Evolutionary conservation across 2,797 vertebrate genomes (phyloP), one percentile per base, ranked within the genome.

Genomic region (Steatocranus sp.): DNA sequence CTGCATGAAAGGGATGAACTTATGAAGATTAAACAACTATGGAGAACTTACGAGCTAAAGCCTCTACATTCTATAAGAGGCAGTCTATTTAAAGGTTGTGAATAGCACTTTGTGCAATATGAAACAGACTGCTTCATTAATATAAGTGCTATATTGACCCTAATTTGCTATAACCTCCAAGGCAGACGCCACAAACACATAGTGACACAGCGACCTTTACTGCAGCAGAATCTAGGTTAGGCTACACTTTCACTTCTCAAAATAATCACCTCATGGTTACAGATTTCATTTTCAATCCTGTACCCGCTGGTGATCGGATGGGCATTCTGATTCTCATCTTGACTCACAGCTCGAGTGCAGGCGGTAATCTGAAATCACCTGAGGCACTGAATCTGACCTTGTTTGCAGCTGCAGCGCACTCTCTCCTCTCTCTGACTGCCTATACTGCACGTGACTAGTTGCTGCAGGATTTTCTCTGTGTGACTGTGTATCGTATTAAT

Each of bases 351-450:
- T 10, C 11, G 34, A 84, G 54, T 4, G 51, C 81, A 83, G 75
- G 27, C 83, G 30, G 49, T 87, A 88, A 90, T 89, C 90, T 88
- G 84, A 83, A 90, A 88, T 92, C 92, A 94, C 94, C 92, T 86
- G 89, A 91, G 89, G 84, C 83, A 2, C 78, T 53, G 27, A 49
- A 78, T 79, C 73, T 88, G 92, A 91, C 91, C 90, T 85, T 77
- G 88, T 85, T 92, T 89, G 75, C 63, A 80, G 78, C 80, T 75
- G 81, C 46, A 49, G 32, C 4, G 14, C 89, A 32, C 79, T 38
- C 86, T 82, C 75, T 76, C 49, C 53, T 79, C 81, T 75, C 79
- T 87, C 46, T 50, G 83, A 88, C 85, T 84, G n/a, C 53, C 84
- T 78, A 83, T 75, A 76, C 56, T 51, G 54, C 88, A 92, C 53